Percentiles rank a stretch among this genome's conserved stretches.
Conservation (phyloP, 2,113 vertebrate species). For the Laterallus jamaicensis region DNA sequence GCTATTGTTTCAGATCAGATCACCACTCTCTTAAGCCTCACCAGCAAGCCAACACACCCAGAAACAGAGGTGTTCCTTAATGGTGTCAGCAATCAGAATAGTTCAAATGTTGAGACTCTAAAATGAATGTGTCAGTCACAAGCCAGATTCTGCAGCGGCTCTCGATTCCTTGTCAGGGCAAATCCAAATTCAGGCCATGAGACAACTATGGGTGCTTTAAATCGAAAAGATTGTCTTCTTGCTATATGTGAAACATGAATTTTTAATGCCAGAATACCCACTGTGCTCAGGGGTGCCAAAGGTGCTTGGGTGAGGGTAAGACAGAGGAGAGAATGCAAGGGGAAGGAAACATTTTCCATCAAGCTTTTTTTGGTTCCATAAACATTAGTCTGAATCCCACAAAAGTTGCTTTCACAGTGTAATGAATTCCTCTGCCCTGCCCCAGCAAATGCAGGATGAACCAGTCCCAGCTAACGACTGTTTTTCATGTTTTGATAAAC, state of each 20-base stretch:
- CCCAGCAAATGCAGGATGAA: neutral
- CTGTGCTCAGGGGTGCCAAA: neutral
- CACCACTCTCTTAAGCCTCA: neutral
- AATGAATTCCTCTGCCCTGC: neutral
- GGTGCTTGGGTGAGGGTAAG: neutral
- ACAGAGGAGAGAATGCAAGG: neutral
- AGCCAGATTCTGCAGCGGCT: neutral
- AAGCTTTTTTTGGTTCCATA: neutral
- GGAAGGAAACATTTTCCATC: neutral
- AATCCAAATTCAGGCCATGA: neutral
- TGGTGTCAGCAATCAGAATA: neutral
- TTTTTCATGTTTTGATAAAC: neutral
- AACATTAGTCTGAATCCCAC: neutral
- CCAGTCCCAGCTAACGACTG: neutral
- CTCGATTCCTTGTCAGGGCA: neutral
- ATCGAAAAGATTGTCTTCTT: neutral
- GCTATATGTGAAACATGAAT: neutral
- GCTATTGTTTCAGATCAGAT: neutral
- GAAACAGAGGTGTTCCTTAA: neutral
- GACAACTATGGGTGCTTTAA: constrained; percentile 18
- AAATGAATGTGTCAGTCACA: neutral
- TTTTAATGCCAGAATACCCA: neutral
- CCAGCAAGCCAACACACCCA: neutral
- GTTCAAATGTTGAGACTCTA: neutral
- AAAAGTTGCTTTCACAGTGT: neutral